Evolutionary conservation across 2,888 invertebrate genomes (phyloP), one percentile per base, ranked within the genome.

Genomic region (Miltochrista miniata): DNA sequence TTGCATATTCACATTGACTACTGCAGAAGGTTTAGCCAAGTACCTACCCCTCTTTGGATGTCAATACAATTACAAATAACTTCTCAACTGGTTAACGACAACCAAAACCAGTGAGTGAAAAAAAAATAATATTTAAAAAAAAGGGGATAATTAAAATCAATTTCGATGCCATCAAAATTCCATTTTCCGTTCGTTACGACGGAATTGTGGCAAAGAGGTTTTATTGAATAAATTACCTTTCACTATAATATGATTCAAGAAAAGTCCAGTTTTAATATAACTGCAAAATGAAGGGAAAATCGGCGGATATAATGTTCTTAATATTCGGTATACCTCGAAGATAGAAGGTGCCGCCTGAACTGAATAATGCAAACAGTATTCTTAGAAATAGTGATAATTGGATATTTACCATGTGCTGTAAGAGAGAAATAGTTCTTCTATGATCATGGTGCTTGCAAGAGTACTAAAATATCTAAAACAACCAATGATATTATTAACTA

Each of bases 211-310:
- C 81, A 82, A 85, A 83, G 83, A 81, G 81, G 82, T 83, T 87
- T 87, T 87, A 87, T 87, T 85, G 88, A 87, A 89, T 88, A 89
- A 86, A 86, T 89, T 83, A 83, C 75, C 77, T 73, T 83, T 78
- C 74, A 82, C 83, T 88, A 83, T 85, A 87, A 81, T 81, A 74
- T 77, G 72, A 75, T 79, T 75, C 70, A 70, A 65, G 54, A 58
- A 61, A 67, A 68, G 60, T 58, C 56, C 52, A 49, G 53, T 56
- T 52, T n/a, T n/a, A n/a, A n/a, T n/a, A 18, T 40, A 34, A 35
- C 40, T 35, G 54, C 50, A 52, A 39, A 56, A 35, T 56, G 50
- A 59, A 46, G 46, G 58, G 49, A 56, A 64, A 58, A 59, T 61
- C 58, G 54, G 52, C 51, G 51, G 49, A 56, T 41, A 40, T 54